Evolutionary conservation across 2,888 invertebrate genomes (phyloP), one percentile per base, ranked within the genome.

Genomic region (Heteromurus nitidus): DNA sequence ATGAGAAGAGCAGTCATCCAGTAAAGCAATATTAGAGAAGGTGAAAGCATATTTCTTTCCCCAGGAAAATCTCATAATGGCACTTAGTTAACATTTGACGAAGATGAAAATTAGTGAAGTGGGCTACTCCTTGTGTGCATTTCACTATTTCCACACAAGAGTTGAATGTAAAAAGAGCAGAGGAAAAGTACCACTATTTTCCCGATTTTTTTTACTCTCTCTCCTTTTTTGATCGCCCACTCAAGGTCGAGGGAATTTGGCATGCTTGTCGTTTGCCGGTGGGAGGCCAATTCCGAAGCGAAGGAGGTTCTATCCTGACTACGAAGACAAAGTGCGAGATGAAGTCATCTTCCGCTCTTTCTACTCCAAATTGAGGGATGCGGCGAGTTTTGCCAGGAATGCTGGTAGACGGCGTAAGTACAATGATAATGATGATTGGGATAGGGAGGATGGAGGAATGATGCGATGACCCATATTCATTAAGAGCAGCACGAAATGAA

Each of bases 321-420:
- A 90, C 36, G 91, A 91, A 88, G 91, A 92, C 86, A 94, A 94
- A 90, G 92, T 95, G 89, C 93, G 93, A 90, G 94, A 93, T 90
- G 95, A 95, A 91, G 95, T 96, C 90, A 94, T 94, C 89, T 93
- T 95, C 88, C 92, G 95, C 89, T 95, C 95, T 89, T 95, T 93
- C 92, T 96, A 96, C 92, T 93, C 94, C 91, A 94, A 94, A 91
- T 94, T 94, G 90, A 92, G 93, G 88, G 92, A 92, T 88, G 93
- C 93, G 88, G 93, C 93, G 87, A 80, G 80, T 53, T 53, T 68
- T 31, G 84, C 64, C 20, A 73, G 67, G 73, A 68, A 60, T n/a
- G 55, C 62, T 42, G 82, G 77, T 24, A 76, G 24, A 76, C 22
- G 76, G 28, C 64, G 58, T 80, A 80, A 65, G 75, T 73, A 62